Evolutionary conservation across 92 coral and sea anemone species (phyloP).

Genomic region (Ricordea florida): DNA sequence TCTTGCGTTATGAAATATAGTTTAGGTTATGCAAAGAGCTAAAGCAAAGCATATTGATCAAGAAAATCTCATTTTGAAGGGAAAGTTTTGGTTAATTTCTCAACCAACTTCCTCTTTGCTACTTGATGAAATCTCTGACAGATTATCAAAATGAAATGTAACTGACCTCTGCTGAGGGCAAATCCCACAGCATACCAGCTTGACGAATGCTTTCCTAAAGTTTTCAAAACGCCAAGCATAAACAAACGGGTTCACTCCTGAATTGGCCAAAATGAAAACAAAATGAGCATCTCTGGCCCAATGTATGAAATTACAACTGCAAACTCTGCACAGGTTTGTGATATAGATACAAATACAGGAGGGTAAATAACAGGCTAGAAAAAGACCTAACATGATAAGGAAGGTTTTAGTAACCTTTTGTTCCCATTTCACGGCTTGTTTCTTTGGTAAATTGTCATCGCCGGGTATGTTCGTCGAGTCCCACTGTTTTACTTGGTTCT

Average conservation of each 20-base stretch:
- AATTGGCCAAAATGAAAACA: slow-evolving; percentile 78
- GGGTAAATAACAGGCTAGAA: slow-evolving; percentile 76
- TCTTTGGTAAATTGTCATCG: slow-evolving; percentile 60
- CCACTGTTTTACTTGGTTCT: slow-evolving; percentile 63
- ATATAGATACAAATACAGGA: slow-evolving; percentile 85
- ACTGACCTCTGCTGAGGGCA: not conserved
- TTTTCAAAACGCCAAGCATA: slow-evolving; percentile 90
- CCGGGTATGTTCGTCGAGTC: slow-evolving; percentile 33
- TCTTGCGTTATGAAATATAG: too few species aligned
- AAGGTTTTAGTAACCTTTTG: slow-evolving; percentile 89
- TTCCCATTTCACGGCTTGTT: slow-evolving; percentile 76
- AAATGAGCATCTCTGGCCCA: slow-evolving; percentile 86
- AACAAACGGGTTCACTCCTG: slow-evolving; percentile 85
- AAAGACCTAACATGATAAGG: slow-evolving; percentile 57
- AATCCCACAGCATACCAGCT: not conserved
- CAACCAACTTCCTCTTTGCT: too few species aligned
- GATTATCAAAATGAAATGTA: not conserved
- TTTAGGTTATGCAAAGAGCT: too few species aligned
- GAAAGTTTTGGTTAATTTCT: too few species aligned
- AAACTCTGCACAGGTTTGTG: slow-evolving; percentile 76
- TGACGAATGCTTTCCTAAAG: slow-evolving; percentile 72
- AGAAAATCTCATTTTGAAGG: too few species aligned
- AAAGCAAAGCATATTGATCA: too few species aligned
- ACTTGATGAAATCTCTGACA: not conserved
- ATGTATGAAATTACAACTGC: slow-evolving; percentile 83